These are phyloP conservation scores for Leptinotarsa texana DNA, from an alignment of 1,140 invertebrate genomes.

Conservation along the genomic window DNA sequence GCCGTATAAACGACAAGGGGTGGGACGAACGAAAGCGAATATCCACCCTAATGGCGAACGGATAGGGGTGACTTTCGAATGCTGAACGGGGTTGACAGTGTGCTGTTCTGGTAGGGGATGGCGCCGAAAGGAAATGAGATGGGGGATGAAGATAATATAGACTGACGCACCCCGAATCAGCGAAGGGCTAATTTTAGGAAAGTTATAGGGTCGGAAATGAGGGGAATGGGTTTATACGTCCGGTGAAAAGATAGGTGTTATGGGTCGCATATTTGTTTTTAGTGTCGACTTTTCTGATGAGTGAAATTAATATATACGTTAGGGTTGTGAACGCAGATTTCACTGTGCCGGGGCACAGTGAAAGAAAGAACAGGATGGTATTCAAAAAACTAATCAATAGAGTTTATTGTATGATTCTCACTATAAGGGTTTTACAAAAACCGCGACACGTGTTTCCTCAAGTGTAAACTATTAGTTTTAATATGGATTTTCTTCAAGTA, in stretches of 20 bases:
- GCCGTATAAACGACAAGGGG: slow-evolving; percentile 9
- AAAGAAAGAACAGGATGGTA: too few relatives aligned
- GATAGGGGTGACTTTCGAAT: slow-evolving; percentile 16
- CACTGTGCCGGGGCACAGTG: too few relatives aligned
- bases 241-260: background rate
- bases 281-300: background rate
- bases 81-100: slow-evolving; percentile 4
- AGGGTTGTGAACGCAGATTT: too few relatives aligned
- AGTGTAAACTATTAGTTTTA: too few relatives aligned
- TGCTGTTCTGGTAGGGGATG: slow-evolving; percentile 11
- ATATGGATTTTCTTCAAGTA: too few relatives aligned
- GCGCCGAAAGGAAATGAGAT: slow-evolving; percentile 6
- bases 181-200: slow-evolving; percentile 20
- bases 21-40: slow-evolving; percentile 17
- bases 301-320: background rate
- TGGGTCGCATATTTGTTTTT: slow-evolving; percentile 1
- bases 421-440: too few relatives aligned
- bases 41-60: slow-evolving; percentile 23
- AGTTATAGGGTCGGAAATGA: slow-evolving; percentile 21
- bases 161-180: background rate
- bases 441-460: too few relatives aligned
- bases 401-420: too few relatives aligned
- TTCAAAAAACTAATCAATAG: too few relatives aligned
- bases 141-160: background rate
- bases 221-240: slow-evolving; percentile 2